phyloP scores from a whole-genome alignment of 2,113 vertebrate genomes.

The Archilochus colubris region DNA sequence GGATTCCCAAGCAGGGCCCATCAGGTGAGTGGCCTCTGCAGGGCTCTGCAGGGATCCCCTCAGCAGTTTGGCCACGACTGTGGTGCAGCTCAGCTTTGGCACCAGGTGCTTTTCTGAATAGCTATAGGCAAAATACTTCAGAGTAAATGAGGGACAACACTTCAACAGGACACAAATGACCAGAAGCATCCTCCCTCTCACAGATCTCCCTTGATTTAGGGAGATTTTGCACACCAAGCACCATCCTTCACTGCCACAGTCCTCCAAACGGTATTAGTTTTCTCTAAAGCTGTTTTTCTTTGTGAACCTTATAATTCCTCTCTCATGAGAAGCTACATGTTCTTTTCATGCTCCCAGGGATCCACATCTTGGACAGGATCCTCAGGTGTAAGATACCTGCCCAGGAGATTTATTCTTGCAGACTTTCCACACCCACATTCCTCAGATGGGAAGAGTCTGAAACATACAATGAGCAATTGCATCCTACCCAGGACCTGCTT shows the following conservation, averaged over 20 bases:
- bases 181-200: neutral
- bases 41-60: neutral
- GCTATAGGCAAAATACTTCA: neutral
- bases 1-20: neutral
- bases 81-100: neutral
- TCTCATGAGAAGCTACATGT: rapidly evolving
- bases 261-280: neutral
- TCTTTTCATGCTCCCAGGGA: rapidly evolving
- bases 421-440: neutral
- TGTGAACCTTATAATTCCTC: rapidly evolving
- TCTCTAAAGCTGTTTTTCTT: neutral
- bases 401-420: neutral
- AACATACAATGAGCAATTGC: neutral
- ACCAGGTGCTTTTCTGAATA: neutral
- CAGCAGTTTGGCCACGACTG: neutral
- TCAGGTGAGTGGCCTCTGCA: neutral
- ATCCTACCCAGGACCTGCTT: neutral
- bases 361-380: too few relatives aligned
- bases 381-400: too few relatives aligned
- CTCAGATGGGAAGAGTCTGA: neutral
- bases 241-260: too few relatives aligned
- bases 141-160: neutral
- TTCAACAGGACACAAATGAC: neutral
- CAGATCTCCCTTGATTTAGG: neutral
- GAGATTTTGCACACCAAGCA: neutral